Conservation (phyloP, 2,888 invertebrate genomes). For the Sturmia bella region DNA sequence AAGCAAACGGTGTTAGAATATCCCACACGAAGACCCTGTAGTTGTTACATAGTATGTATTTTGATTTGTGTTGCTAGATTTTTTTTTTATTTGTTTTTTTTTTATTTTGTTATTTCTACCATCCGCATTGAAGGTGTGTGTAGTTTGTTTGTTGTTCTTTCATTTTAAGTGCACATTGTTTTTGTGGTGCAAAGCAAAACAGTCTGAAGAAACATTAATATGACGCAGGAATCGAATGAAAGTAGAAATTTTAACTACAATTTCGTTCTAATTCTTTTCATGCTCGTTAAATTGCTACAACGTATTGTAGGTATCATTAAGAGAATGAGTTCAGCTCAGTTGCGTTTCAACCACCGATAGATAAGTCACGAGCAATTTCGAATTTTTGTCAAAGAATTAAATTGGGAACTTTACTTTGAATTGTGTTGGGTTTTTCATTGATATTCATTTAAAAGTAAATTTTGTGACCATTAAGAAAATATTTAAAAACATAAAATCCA, state of each 20-base stretch:
- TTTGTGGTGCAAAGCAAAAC: conserved; percentile 18
- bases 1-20: conserved; percentile 1
- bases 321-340: conserved; percentile 68
- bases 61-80: conserved; percentile 41
- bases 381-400: neutral
- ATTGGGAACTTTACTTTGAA: conserved; percentile 1
- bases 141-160: conserved; percentile 16
- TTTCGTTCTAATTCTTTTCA: conserved; percentile 24
- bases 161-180: conserved; percentile 23
- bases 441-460: conserved; percentile 44
- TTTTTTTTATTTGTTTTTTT: conserved; percentile 23
- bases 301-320: conserved; percentile 20
- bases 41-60: conserved; percentile 17
- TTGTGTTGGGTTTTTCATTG: neutral
- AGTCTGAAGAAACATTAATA: conserved; percentile 6
- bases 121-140: conserved; percentile 56
- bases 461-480: conserved; percentile 66
- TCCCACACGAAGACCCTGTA: conserved; percentile 10
- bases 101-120: conserved; percentile 28
- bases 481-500: conserved; percentile 69
- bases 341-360: conserved; percentile 63
- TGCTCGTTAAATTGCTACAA: conserved; percentile 37
- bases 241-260: conserved; percentile 49
- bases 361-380: conserved; percentile 32
- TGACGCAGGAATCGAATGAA: conserved; percentile 45